Base-by-base conservation (phyloP, 2,888 invertebrate species). In the Lacanobia oleracea region DNA sequence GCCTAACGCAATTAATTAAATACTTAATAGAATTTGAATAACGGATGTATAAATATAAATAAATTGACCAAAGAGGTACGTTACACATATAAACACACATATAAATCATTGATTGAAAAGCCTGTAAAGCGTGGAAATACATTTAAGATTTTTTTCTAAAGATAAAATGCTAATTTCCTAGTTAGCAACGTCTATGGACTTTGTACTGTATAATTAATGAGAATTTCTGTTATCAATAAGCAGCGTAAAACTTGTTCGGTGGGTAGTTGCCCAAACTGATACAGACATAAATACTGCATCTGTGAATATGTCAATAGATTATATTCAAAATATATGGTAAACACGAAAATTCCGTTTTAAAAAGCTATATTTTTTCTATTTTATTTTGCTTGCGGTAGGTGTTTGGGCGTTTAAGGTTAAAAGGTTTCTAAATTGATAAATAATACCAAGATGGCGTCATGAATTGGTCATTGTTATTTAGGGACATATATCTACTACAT, bases 281-380 rank as follows among this genome's bases (percentile, higher is more conserved):
- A 77, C 81, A 85, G 79, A 81, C 85, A 84, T 82, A 79, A 85
- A 84, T 85, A 82, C 45, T 71, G 65, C 64, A 72, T 51, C 40
- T 64, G 59, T 73, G 45, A 65, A 80, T 74, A 82, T 82, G 50
- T 77, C 37, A 75, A 84, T 65, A 75, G 21, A 75, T 73, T 65
- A 6, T 33, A 14, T 33, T 43, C n/a, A 21, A 37, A 63, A 61
- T 65, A 65, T 74, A 69, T 66, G 60, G 65, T 53, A 65, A 33
- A 66, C 48, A 76, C 50, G 27, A 67, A 69, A 79, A 67, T 69
- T 74, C 60, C 16, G 37, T 48, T 73, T 71, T 23, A 45, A 72
- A 77, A 73, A 69, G 62, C 68, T 12, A 73, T 75, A 78, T 64
- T 64, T 84, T 74, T 72, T 62, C 27, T 23, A 70, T 50, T 83